These are phyloP conservation scores for Embiotoca jacksoni DNA, from an alignment of 2,113 vertebrate genomes.

Conservation along the genomic window DNA sequence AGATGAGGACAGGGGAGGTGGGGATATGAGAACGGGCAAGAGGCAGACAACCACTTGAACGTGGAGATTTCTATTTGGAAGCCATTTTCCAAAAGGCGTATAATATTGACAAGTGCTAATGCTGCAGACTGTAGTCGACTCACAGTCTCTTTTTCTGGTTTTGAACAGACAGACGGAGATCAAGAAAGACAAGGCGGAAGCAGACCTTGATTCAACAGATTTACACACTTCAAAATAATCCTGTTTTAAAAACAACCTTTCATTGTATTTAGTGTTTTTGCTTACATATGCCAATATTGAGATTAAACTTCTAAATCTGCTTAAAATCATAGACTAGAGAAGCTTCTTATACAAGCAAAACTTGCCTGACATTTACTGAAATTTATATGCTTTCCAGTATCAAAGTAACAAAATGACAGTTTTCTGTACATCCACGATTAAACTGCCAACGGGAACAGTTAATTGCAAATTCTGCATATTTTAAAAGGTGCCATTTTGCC, in stretches of 20 bases:
- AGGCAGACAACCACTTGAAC: slow-evolving; percentile 48
- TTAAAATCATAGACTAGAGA: neutral
- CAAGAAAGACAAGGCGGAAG: slow-evolving; percentile 24
- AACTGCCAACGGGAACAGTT: neutral
- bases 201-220: neutral
- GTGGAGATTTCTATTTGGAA: slow-evolving; percentile 70
- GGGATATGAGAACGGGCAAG: slow-evolving; percentile 34
- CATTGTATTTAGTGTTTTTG: neutral
- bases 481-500: neutral
- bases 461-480: neutral
- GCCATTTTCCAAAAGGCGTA: slow-evolving; percentile 58
- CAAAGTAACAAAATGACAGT: neutral
- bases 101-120: slow-evolving; percentile 70
- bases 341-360: neutral
- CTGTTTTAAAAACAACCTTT: neutral
- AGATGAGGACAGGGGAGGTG: slow-evolving; percentile 39
- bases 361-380: neutral
- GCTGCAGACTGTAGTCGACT: slow-evolving; percentile 60
- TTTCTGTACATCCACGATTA: neutral
- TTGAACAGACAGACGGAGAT: slow-evolving; percentile 9
- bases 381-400: neutral
- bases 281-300: neutral
- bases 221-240: too few species aligned
- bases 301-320: neutral
- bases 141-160: slow-evolving; percentile 54